These are phyloP conservation scores for Elephas maximus DNA, from an alignment of 2,113 vertebrate genomes.

Conservation along the genomic window DNA sequence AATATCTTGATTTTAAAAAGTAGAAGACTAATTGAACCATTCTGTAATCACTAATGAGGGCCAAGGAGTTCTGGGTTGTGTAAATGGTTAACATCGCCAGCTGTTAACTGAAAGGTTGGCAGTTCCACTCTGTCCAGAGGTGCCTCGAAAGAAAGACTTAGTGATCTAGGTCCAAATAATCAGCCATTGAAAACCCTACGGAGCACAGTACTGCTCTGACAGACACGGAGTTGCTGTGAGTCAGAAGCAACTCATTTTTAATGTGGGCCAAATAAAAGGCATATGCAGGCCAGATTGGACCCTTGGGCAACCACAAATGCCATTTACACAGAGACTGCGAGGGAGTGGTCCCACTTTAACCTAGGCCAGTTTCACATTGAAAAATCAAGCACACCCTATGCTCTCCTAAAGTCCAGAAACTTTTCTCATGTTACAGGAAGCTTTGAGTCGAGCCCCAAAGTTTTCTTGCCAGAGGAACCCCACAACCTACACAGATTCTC, in stretches of 20 bases:
- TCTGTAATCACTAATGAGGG: neutral
- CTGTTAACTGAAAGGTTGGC: neutral
- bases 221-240: neutral
- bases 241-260: neutral
- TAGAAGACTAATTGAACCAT: neutral
- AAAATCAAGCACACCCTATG: neutral
- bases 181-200: neutral
- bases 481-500: neutral
- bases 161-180: neutral
- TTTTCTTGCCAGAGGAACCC: neutral
- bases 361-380: neutral
- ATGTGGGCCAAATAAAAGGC: neutral
- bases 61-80: neutral
- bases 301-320: neutral
- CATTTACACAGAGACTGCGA: neutral
- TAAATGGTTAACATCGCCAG: neutral
- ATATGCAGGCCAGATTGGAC: neutral
- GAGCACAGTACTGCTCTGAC: neutral
- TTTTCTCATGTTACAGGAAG: neutral
- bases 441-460: neutral
- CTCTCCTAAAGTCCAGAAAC: neutral
- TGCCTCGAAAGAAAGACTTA: neutral
- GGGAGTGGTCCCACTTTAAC: neutral
- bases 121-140: neutral
- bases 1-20: slow-evolving; percentile 5